These are phyloP conservation scores for Dinothrombium tinctorium DNA, from an alignment of 1,140 invertebrate species.

Conservation along the genomic window DNA sequence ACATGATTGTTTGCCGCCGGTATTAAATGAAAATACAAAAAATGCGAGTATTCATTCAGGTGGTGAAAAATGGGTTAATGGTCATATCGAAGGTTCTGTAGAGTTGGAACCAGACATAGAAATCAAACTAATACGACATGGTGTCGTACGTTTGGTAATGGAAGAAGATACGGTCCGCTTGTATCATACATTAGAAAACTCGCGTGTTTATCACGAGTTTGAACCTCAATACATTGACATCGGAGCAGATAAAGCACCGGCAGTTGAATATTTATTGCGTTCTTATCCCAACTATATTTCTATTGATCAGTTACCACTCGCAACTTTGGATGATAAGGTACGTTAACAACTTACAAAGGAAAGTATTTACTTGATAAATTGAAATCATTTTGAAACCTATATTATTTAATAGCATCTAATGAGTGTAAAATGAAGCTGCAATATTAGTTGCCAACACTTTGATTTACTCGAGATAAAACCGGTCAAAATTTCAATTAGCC, in stretches of 20 bases:
- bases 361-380: too few species aligned
- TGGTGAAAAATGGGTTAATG: constrained; percentile 34
- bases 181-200: constrained; percentile 61
- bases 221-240: constrained; percentile 54
- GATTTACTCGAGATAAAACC: too few species aligned
- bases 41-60: constrained; percentile 38
- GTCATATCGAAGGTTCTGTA: constrained; percentile 32
- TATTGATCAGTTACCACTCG: constrained; percentile 41
- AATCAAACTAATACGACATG: constrained; percentile 40
- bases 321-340: constrained; percentile 35
- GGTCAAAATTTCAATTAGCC: too few species aligned
- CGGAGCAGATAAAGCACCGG: constrained; percentile 32
- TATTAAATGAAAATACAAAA: constrained; percentile 36
- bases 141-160: constrained; percentile 39
- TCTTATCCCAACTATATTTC: constrained; percentile 47
- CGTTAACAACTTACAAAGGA: too few species aligned
- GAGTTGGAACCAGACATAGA: constrained; percentile 39
- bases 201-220: constrained; percentile 50
- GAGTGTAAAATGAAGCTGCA: constrained; percentile 3
- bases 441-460: constrained; percentile 7
- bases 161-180: constrained; percentile 37
- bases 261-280: constrained; percentile 40
- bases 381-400: constrained; percentile 3
- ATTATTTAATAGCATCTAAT: constrained; percentile 5
- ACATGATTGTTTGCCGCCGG: constrained; percentile 63